Evolutionary conservation across 2,888 invertebrate genomes (phyloP).

Genomic region (Autographa pulchrina): DNA sequence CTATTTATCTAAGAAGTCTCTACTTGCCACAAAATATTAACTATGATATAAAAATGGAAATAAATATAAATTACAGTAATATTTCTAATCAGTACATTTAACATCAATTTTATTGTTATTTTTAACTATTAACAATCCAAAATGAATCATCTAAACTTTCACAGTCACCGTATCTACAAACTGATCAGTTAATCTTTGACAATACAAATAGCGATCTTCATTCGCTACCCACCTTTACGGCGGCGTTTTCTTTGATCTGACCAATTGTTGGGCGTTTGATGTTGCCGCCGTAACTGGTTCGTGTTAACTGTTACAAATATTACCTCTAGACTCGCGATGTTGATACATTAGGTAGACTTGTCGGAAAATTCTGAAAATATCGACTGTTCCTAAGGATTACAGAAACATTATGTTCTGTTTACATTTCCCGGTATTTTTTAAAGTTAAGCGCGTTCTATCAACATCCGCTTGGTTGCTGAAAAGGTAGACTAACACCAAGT

Average conservation of each 20-base stretch:
- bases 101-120: constrained; percentile 22
- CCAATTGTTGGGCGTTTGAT: constrained; percentile 63
- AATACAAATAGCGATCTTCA: constrained; percentile 54
- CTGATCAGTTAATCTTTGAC: constrained; percentile 48
- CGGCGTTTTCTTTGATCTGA: constrained; percentile 75
- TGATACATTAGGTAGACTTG: constrained; percentile 51
- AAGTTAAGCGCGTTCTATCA: background rate
- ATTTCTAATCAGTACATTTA: background rate
- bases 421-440: background rate
- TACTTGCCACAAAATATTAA: no score
- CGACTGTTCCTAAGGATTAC: constrained; percentile 11
- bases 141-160: constrained; percentile 35
- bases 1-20: no score
- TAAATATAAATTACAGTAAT: background rate
- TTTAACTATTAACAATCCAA: constrained; percentile 40
- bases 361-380: constrained; percentile 49
- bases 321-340: constrained; percentile 70
- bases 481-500: background rate
- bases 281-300: constrained; percentile 71
- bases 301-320: constrained; percentile 75
- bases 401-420: constrained; percentile 2
- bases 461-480: background rate
- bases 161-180: constrained; percentile 51
- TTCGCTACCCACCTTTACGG: constrained; percentile 65
- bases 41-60: no score